Base-by-base conservation (phyloP, 1,140 invertebrate species). In the Rhagoletis zephyria region DNA sequence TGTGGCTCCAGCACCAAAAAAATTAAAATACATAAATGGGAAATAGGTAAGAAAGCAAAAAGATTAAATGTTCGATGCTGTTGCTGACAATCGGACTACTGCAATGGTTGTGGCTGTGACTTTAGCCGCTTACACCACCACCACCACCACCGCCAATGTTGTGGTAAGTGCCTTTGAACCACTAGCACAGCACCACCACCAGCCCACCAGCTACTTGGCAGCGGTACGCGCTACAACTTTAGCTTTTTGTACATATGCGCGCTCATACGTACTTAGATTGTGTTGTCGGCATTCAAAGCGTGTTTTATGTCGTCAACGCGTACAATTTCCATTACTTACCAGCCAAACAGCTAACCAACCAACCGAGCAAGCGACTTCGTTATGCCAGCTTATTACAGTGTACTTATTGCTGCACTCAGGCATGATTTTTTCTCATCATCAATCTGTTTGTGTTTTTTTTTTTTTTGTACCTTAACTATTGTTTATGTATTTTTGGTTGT, bases 391-490 rank as follows among this genome's bases (percentile, higher is more conserved):
- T 81, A 81, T 51, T 81, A 81, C 56, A n/a, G 51, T 51, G 51
- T 81, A 81, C 74, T 81, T 81, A 81, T 81, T 81, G 45, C 74
- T 81, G 74, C 74, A 56, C 74, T 81, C 74, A 9, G 45, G 48
- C 74, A 42, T 81, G 48, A 81, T 51, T 59, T 81, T 56, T 81
- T 81, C 74, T 81, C 74, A 81, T 81, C 45, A 81, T 81, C n/a
- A 48, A 56, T 81, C 45, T 63, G 4, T n/a, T 1, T 63, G 0
- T 63, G 2, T 63, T 56, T 30, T 81, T 81, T 81, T 74, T 63
- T 56, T 30, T 81, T 81, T 81, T 74, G 48, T 81, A 10, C 56
- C 19, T 30, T 51, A 3, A 42, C 74, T 56, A 59, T 81, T 81
- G 74, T 56, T 81, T 81, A 81, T 51, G 51, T 56, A 56, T 19